These are phyloP conservation scores for Caenorhabditis angaria DNA, from an alignment of 2,888 invertebrate genomes.

Conservation along the genomic window DNA sequence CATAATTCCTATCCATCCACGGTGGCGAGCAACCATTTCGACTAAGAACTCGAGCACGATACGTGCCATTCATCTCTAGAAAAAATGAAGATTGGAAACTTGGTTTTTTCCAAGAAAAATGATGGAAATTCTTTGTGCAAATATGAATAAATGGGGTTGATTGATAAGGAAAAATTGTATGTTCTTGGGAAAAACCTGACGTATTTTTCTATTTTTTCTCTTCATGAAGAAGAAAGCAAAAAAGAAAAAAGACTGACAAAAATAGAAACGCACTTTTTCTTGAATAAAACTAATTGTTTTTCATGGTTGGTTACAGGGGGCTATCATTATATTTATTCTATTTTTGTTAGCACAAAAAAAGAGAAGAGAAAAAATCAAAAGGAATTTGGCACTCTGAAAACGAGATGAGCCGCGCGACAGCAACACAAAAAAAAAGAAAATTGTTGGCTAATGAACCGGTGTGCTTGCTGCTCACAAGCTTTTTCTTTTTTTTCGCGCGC, in stretches of 20 bases:
- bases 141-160: background rate
- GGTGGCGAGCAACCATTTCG: conserved; percentile 54
- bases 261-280: no score
- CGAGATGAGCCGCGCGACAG: background rate
- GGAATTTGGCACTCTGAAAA: background rate
- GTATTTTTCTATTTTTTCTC: no score
- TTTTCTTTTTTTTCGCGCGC: background rate
- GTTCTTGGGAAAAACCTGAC: conserved; percentile 7
- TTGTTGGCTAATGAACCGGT: background rate
- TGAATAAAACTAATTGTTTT: no score
- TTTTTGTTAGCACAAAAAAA: no score
- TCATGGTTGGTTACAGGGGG: no score
- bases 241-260: no score
- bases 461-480: background rate
- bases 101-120: background rate
- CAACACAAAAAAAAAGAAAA: background rate
- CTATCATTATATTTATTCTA: no score
- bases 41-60: conserved; percentile 48
- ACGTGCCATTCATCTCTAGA: conserved; percentile 54
- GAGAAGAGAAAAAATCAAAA: background rate
- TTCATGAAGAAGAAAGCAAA: conserved; percentile 1
- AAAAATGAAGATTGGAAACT: conserved; percentile 2
- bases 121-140: background rate
- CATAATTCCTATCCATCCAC: conserved; percentile 53
- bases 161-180: background rate